Conservation (phyloP, 2,888 invertebrate species). For the Rhagium mordax region DNA sequence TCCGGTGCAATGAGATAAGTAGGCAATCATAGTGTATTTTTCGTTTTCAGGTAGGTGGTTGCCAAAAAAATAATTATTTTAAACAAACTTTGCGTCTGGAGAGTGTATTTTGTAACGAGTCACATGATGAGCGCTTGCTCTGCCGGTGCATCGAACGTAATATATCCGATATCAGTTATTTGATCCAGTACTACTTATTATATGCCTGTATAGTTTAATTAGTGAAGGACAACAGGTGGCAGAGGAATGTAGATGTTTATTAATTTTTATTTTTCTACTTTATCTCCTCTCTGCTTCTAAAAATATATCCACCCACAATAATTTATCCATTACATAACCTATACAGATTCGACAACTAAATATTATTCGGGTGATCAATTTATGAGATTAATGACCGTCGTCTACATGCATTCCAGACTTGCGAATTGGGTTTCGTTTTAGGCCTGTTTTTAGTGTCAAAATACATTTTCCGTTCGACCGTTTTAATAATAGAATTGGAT, state of each 20-base stretch:
- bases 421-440: not conserved
- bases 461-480: not conserved
- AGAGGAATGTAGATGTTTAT: not conserved
- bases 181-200: too few relatives aligned
- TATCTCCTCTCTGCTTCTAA: conserved; percentile 10
- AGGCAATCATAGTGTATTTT: conserved; percentile 5
- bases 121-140: not conserved
- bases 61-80: conserved; percentile 12
- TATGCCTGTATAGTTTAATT: too few relatives aligned
- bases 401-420: not conserved
- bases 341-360: conserved; percentile 14
- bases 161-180: too few relatives aligned
- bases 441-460: not conserved
- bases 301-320: conserved; percentile 22
- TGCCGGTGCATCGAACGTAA: too few relatives aligned
- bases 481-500: not conserved
- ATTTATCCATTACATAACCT: conserved; percentile 24
- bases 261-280: conserved; percentile 1
- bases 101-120: not conserved
- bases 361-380: conserved; percentile 3
- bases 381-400: not conserved
- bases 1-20: not conserved
- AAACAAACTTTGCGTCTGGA: not conserved
- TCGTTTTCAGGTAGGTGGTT: conserved; percentile 1
- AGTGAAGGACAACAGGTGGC: conserved; percentile 16